Evolutionary conservation across 2,888 invertebrate genomes (phyloP).

Genomic region (Amaurobius ferox): DNA sequence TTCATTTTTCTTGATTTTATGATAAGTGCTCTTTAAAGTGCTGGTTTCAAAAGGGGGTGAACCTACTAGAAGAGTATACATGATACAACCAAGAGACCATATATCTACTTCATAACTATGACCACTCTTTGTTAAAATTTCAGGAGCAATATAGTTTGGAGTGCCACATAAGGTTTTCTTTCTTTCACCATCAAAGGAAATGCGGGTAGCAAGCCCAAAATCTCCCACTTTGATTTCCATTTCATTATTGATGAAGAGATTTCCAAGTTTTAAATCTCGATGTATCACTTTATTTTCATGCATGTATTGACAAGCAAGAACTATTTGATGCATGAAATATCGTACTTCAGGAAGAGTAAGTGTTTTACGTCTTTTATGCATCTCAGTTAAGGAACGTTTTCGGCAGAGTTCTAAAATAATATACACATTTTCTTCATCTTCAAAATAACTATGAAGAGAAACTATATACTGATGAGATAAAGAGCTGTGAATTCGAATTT

Average conservation of each 20-base stretch:
- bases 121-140: slow-evolving; percentile 96
- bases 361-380: slow-evolving; percentile 92
- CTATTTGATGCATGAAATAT: slow-evolving; percentile 96
- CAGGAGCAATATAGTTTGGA: slow-evolving; percentile 99
- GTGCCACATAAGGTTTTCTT: slow-evolving; percentile 96
- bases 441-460: slow-evolving; percentile 94
- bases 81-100: slow-evolving; percentile 98
- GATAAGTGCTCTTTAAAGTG: slow-evolving; percentile 95
- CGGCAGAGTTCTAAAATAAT: slow-evolving; percentile 96
- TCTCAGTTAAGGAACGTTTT: slow-evolving; percentile 98
- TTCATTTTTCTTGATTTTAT: slow-evolving; percentile 95
- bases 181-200: slow-evolving; percentile 91
- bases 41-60: slow-evolving; percentile 98
- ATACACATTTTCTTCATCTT: slow-evolving; percentile 93
- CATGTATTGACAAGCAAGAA: slow-evolving; percentile 94
- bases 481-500: slow-evolving; percentile 94
- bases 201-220: slow-evolving; percentile 96
- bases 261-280: slow-evolving; percentile 97
- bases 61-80: slow-evolving; percentile 96
- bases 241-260: slow-evolving; percentile 93
- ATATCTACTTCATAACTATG: slow-evolving; percentile 99
- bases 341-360: slow-evolving; percentile 98
- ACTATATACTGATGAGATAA: slow-evolving; percentile 94
- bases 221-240: slow-evolving; percentile 93
- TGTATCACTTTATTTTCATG: slow-evolving; percentile 96